Evolutionary conservation across 1,140 invertebrate species (phyloP).

Genomic region (Drosophila melanica): DNA sequence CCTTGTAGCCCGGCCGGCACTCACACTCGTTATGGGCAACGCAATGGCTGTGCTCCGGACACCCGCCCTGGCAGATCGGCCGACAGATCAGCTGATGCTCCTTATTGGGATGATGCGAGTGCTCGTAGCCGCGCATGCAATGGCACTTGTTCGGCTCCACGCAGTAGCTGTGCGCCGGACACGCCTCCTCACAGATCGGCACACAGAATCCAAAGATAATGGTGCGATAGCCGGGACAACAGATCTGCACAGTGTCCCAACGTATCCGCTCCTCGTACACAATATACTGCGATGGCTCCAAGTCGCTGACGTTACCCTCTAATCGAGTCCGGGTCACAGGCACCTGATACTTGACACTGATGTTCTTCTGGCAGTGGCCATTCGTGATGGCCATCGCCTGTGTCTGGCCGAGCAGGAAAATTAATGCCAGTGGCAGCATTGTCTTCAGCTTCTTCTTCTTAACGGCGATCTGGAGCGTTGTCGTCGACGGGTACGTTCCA

Average conservation of each 20-base stretch:
- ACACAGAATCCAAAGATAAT: conserved; percentile 76
- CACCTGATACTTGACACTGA: conserved; percentile 77
- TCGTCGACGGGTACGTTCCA: conserved; percentile 10
- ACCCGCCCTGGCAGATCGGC: conserved; percentile 69
- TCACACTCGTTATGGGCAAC: conserved; percentile 70
- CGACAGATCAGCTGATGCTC: conserved; percentile 65
- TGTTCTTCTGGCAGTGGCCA: conserved; percentile 73
- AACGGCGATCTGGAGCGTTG: background rate
- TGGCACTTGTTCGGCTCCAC: conserved; percentile 86
- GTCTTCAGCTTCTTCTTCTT: background rate
- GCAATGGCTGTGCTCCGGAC: conserved; percentile 70
- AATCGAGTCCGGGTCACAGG: conserved; percentile 52
- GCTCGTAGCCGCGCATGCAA: conserved; percentile 85
- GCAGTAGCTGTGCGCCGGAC: conserved; percentile 85
- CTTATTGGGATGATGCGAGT: conserved; percentile 71
- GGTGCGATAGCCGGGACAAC: conserved; percentile 74
- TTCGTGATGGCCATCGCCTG: conserved; percentile 62
- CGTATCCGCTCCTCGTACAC: conserved; percentile 70
- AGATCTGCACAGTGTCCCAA: conserved; percentile 69
- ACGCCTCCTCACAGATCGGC: conserved; percentile 62
- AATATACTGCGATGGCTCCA: conserved; percentile 33
- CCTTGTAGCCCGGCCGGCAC: conserved; percentile 68
- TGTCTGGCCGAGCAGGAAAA: conserved; percentile 18
- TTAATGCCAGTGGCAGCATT: conserved; percentile 34
- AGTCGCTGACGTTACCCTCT: conserved; percentile 25